phyloP scores from a whole-genome alignment of 2,113 vertebrate species.

The Thamnophis sirtalis region DNA sequence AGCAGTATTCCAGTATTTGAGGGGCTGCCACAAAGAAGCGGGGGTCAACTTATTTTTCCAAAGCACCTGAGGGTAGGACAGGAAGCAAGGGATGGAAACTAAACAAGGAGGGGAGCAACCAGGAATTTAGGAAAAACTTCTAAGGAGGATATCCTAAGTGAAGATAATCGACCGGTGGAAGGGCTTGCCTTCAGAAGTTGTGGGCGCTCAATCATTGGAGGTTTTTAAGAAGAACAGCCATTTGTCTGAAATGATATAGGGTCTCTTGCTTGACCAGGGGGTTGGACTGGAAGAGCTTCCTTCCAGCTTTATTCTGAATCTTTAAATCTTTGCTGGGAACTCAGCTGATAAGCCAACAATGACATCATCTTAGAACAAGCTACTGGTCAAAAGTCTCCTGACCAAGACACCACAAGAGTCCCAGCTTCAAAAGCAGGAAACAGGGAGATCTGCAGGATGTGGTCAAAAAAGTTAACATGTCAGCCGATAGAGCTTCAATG shows the following conservation, averaged over 20 bases:
- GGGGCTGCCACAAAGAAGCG: not conserved
- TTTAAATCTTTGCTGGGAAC: not conserved
- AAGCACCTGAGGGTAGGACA: not conserved
- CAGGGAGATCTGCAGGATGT: not conserved
- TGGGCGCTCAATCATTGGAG: not conserved
- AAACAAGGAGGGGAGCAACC: not conserved
- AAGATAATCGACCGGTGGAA: not conserved
- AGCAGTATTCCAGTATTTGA: not conserved
- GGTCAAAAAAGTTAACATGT: not conserved
- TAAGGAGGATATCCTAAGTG: not conserved
- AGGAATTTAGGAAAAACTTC: not conserved
- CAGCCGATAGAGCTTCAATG: not conserved
- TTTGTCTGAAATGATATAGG: not conserved
- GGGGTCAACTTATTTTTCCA: not conserved
- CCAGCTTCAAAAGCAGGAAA: not conserved
- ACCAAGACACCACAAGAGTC: not conserved
- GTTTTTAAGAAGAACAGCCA: not conserved
- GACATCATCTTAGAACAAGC: not conserved
- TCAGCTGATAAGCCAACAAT: not conserved
- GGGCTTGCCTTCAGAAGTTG: not conserved
- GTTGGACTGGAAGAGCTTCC: not conserved
- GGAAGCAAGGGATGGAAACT: not conserved
- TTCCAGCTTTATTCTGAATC: not conserved
- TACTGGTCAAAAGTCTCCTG: not conserved
- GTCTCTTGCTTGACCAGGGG: not conserved